Percentiles rank a stretch among this genome's conserved stretches.
These are phyloP conservation scores for Coryphaenoides rupestris DNA, from an alignment of 2,113 vertebrate genomes.

Conservation along the genomic window DNA sequence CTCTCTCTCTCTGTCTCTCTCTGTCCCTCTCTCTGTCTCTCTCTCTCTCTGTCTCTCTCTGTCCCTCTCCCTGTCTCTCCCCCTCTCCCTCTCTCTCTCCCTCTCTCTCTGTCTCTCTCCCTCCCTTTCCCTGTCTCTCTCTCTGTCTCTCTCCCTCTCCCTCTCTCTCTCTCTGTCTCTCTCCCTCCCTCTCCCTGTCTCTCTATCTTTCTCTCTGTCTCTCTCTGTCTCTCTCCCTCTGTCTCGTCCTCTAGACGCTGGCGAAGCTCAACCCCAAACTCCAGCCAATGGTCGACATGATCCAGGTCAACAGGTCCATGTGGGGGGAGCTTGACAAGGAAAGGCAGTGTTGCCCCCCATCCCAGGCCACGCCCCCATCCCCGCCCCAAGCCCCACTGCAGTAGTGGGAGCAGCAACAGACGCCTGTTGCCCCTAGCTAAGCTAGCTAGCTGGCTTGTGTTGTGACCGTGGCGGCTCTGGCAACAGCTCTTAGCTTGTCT, in stretches of 20 bases:
- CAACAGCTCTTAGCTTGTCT: slow-evolving; percentile 32
- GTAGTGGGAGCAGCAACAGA: slow-evolving; percentile 42
- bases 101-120: not conserved
- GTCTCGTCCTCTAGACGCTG: slow-evolving; percentile 74
- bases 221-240: slow-evolving; percentile 5
- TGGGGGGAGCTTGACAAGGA: slow-evolving; percentile 92
- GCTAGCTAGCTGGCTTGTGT: slow-evolving; percentile 60
- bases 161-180: slow-evolving; percentile 1
- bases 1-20: no score
- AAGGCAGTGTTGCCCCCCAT: slow-evolving; percentile 66
- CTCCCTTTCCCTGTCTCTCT: not conserved
- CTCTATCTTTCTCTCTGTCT: slow-evolving; percentile 35
- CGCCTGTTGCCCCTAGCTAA: slow-evolving; percentile 36
- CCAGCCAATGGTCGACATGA: slow-evolving; percentile 91
- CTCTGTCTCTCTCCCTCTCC: not conserved
- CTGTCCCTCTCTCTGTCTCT: no score
- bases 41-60: no score
- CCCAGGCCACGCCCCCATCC: slow-evolving; percentile 31
- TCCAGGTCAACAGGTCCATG: slow-evolving; percentile 83
- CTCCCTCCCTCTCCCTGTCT: no score
- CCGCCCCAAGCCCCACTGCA: slow-evolving; percentile 35
- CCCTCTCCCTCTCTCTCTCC: no score
- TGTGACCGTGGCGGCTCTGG: not conserved
- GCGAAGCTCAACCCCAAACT: slow-evolving; percentile 92
- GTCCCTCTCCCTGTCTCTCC: no score